These are phyloP conservation scores for Magallana angulata DNA, from an alignment of 1,140 invertebrate species.

Conservation along the genomic window DNA sequence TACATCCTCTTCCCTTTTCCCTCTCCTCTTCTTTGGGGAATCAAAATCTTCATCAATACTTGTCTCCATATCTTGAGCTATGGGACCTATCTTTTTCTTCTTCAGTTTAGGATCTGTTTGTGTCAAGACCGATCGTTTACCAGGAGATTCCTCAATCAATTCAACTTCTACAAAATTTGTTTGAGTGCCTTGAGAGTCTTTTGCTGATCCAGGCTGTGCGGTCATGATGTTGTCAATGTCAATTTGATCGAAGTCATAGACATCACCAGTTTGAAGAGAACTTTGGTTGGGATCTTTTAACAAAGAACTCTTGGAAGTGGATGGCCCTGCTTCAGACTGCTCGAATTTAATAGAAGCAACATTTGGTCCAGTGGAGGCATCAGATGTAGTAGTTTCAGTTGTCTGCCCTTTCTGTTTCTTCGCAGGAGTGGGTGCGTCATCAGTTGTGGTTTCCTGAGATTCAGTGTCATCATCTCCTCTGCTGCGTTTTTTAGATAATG, in stretches of 20 bases:
- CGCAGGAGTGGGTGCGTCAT: constrained; percentile 42
- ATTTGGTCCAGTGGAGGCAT: constrained; percentile 48
- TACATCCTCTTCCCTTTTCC: constrained; percentile 70
- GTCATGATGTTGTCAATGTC: constrained; percentile 57
- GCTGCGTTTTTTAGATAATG: constrained; percentile 46
- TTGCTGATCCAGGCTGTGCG: constrained; percentile 44
- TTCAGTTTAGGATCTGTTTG: constrained; percentile 76
- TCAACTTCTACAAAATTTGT: constrained; percentile 75
- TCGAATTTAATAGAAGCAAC: constrained; percentile 31
- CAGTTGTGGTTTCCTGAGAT: constrained; percentile 30
- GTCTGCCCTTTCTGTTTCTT: constrained; percentile 44
- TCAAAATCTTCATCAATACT: constrained; percentile 65
- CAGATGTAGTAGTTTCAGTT: constrained; percentile 41
- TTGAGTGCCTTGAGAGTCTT: constrained; percentile 29
- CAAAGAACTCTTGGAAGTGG: constrained; percentile 3
- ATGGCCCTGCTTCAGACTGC: constrained; percentile 32
- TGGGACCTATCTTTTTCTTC: constrained; percentile 76
- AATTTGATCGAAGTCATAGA: constrained; percentile 65
- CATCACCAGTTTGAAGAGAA: constrained; percentile 48
- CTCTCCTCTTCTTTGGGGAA: constrained; percentile 57
- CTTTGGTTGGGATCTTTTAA: constrained; percentile 19
- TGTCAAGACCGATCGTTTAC: constrained; percentile 73
- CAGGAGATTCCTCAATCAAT: constrained; percentile 70
- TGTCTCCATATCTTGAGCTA: constrained; percentile 68
- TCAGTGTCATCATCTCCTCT: constrained; percentile 48